Base-by-base conservation (phyloP, 1,140 invertebrate species). In the Drosophila cardini region DNA sequence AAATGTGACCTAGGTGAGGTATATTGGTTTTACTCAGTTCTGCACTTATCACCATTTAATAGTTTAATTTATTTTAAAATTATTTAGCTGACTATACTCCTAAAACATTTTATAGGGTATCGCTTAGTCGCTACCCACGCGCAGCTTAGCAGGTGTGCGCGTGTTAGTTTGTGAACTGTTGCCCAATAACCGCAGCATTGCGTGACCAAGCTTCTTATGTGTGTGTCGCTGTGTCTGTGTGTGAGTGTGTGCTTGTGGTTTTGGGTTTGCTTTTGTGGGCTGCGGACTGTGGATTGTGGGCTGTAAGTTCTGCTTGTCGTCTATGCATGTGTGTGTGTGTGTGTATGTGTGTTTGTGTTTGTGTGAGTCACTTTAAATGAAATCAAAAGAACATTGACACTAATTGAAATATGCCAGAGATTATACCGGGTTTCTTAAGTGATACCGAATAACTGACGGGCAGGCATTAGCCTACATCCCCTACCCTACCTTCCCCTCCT, bases 371-470 rank as follows among this genome's bases (percentile, higher is more conserved):
- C 63, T 69, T 71, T 77, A 48, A 67, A 64, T 70, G 60, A 87
- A 86, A 86, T 79, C 71, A 67, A 69, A 85, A 82, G 38, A 86
- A 86, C 48, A 68, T 79, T 86, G 83, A 86, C 83, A 86, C 83
- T 86, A 86, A 86, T 86, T 86, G 83, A 86, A 86, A 86, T 86
- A 81, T 85, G 76, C 68, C 78, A 56, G 68, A 74, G 82, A 86
- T 86, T 82, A 87, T 48, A 40, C 21, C 13, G 10, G 40, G 60
- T 43, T 26, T 61, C 70, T 70, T 72, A 83, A 82, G 69, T 86
- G 78, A 78, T 78, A 63, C 63, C 67, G 80, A 67, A 63, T 43
- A 70, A 36, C 30, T 43, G 38, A 67, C 11, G 21, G 46, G 16
- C 13, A 50, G 70, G 21, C 21, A 30, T 13, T 48, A 48, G 15